phyloP scores from a whole-genome alignment of 2,797 vertebrate genomes.

The Oceanodroma leucorhoa region DNA sequence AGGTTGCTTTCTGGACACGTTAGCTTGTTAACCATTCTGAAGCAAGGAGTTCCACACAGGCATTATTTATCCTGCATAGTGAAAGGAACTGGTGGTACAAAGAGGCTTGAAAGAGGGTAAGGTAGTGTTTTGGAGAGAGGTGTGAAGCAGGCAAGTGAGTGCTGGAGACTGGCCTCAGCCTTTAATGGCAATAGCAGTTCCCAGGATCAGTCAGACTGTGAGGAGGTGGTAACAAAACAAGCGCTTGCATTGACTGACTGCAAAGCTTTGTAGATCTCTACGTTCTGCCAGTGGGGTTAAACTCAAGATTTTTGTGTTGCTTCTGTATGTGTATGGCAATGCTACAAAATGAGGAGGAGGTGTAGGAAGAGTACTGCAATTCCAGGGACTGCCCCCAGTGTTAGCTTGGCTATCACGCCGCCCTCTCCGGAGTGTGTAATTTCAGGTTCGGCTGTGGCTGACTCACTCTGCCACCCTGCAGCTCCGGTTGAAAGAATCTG shows the following conservation, averaged over 20 bases:
- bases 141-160: neutral
- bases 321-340: neutral
- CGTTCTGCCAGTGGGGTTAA: neutral
- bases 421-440: neutral
- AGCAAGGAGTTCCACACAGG: neutral
- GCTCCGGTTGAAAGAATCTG: neutral
- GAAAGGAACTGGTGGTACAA: neutral
- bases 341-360: neutral
- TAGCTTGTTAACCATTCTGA: neutral
- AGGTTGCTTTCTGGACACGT: neutral
- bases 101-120: neutral
- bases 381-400: neutral
- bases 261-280: neutral
- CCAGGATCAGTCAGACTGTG: neutral
- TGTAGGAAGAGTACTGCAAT: neutral
- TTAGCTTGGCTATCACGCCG: neutral
- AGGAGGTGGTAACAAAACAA: neutral
- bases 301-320: neutral
- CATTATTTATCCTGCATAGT: rapidly evolving
- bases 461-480: neutral
- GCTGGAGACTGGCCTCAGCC: neutral
- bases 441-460: neutral
- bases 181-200: neutral
- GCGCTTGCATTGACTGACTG: neutral
- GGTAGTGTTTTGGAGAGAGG: neutral